A percentile compares a stretch with the other conserved stretches of the same genome.
These are phyloP conservation scores for Leucoraja erinaceus DNA, from an alignment of 2,113 vertebrate species.

Conservation along the genomic window DNA sequence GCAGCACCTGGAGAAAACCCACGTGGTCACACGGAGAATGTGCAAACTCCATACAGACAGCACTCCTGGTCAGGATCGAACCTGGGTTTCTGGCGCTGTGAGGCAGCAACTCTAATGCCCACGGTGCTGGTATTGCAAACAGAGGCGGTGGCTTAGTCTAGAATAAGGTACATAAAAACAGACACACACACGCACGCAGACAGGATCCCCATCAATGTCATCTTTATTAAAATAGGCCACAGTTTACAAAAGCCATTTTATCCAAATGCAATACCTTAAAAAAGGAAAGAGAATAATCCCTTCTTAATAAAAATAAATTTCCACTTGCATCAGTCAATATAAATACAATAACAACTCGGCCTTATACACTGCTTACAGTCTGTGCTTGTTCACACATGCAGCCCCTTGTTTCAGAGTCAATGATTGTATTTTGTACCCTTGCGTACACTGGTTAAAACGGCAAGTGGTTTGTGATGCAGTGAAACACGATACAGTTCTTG, in stretches of 20 bases:
- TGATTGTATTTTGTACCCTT: constrained; percentile 1
- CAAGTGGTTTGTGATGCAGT: neutral
- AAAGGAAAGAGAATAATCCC: neutral
- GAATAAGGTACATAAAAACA: neutral
- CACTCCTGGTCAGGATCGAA: too few relatives aligned
- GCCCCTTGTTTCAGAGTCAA: neutral
- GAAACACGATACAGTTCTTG: neutral
- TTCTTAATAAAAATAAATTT: constrained; percentile 35
- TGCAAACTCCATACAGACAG: too few relatives aligned
- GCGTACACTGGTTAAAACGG: neutral
- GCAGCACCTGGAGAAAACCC: too few relatives aligned
- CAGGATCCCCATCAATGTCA: neutral
- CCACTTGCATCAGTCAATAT: constrained; percentile 9
- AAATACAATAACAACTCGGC: constrained; percentile 23
- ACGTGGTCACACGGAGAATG: too few relatives aligned
- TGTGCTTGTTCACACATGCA: constrained; percentile 32
- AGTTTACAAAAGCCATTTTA: constrained; percentile 25
- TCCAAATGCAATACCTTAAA: constrained; percentile 22
- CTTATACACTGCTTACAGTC: neutral
- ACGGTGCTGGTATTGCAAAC: neutral
- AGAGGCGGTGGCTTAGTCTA: neutral
- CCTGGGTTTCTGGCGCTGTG: too few relatives aligned
- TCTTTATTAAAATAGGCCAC: constrained; percentile 36
- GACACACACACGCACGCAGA: neutral
- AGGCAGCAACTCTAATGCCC: too few relatives aligned